A percentile compares a stretch with the other conserved stretches of the same genome.
Evolutionary conservation across 35 echinoderm and acorn worm genomes (phyloP).

Genomic region (Amphiura filiformis): DNA sequence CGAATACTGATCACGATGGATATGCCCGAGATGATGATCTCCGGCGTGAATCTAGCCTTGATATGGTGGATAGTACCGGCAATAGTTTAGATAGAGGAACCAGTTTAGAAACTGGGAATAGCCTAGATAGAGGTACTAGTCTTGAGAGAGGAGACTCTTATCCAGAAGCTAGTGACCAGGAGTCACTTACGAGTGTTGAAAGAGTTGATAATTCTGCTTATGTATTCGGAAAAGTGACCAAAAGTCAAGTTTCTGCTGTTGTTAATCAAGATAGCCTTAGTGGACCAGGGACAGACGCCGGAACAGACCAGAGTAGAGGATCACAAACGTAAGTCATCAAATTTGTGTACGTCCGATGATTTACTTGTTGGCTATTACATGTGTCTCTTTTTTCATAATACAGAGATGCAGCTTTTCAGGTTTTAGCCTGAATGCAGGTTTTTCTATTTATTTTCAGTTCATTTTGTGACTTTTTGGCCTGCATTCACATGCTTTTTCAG

Average conservation of each 20-base stretch:
- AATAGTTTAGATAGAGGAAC: conserved; percentile 14
- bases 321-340: conserved; percentile 5
- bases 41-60: neutral
- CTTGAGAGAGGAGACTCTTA: neutral
- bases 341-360: too few relatives aligned
- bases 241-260: neutral
- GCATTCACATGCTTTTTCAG: too few relatives aligned
- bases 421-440: too few relatives aligned
- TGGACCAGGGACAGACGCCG: neutral
- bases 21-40: neutral
- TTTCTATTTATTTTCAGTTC: too few relatives aligned
- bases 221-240: neutral
- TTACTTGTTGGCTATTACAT: too few relatives aligned
- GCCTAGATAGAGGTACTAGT: neutral
- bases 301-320: neutral
- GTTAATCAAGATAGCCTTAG: neutral
- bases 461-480: too few relatives aligned
- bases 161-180: neutral
- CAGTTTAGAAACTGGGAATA: neutral
- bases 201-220: neutral
- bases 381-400: too few relatives aligned
- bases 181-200: neutral
- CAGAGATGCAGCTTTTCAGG: too few relatives aligned
- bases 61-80: neutral
- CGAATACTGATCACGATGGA: neutral